A percentile compares a stretch with the other conserved stretches of the same genome.
phyloP scores from a whole-genome alignment of 2,888 invertebrate species.

The Luperina testacea region DNA sequence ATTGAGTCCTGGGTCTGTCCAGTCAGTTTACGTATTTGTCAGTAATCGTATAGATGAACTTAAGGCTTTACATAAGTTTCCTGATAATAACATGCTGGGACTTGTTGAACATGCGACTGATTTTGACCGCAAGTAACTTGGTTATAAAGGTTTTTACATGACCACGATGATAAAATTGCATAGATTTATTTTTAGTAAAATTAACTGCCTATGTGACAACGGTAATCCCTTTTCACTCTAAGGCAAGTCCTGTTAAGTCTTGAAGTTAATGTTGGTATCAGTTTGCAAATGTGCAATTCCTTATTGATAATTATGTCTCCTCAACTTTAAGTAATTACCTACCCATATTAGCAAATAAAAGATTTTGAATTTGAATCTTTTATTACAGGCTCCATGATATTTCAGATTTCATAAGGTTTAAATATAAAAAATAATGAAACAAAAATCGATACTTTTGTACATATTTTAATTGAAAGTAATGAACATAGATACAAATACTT shows the following conservation, averaged over 20 bases:
- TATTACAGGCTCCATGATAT: background rate
- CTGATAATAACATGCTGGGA: background rate
- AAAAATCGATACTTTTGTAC: background rate
- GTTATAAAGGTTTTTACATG: background rate
- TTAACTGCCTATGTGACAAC: background rate
- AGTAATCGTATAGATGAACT: too few relatives aligned
- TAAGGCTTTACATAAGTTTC: background rate
- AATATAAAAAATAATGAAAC: background rate
- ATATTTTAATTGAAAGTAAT: slow-evolving; percentile 38
- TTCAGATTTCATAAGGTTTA: background rate
- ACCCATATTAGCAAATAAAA: too few relatives aligned
- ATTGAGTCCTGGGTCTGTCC: too few relatives aligned
- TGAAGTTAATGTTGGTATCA: background rate
- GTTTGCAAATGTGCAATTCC: background rate
- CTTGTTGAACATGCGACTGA: background rate
- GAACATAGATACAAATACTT: background rate
- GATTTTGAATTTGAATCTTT: too few relatives aligned
- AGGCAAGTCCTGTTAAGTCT: background rate
- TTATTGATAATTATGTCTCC: background rate
- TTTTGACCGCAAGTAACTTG: background rate
- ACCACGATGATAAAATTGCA: too few relatives aligned
- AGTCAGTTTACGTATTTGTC: too few relatives aligned
- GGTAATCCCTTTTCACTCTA: background rate
- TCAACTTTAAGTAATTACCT: too few relatives aligned
- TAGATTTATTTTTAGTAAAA: background rate